These are phyloP conservation scores for Orthonevra nobilis DNA, from an alignment of 2,888 invertebrate species.

Conservation along the genomic window DNA sequence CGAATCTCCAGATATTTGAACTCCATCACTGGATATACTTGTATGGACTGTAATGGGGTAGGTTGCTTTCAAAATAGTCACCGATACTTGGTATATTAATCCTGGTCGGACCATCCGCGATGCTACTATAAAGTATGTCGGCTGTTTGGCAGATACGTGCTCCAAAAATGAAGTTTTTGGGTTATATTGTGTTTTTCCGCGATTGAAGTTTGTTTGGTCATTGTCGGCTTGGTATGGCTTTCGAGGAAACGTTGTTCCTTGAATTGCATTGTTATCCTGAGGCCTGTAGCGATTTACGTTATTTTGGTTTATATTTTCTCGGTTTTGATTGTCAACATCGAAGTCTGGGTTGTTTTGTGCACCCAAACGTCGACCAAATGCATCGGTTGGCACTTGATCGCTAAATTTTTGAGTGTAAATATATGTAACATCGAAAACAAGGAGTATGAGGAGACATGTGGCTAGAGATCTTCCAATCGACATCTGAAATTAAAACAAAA, in stretches of 20 bases:
- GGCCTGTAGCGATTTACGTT: slow-evolving; percentile 26
- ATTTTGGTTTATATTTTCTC: slow-evolving; percentile 1
- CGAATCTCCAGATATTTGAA: slow-evolving; percentile 91
- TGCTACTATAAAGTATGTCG: slow-evolving; percentile 94
- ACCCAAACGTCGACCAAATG: slow-evolving; percentile 19
- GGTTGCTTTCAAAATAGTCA: slow-evolving; percentile 89
- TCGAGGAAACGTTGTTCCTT: slow-evolving; percentile 9
- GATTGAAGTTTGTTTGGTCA: slow-evolving; percentile 72
- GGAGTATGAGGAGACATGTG: slow-evolving; percentile 11
- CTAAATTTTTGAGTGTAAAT: slow-evolving; percentile 25
- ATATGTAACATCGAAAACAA: slow-evolving; percentile 17
- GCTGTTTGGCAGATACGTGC: slow-evolving; percentile 75
- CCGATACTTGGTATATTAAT: slow-evolving; percentile 93
- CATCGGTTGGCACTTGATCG: slow-evolving; percentile 40
- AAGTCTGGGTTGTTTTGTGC: slow-evolving; percentile 14
- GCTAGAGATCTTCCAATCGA: neutral
- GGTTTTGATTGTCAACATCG: slow-evolving; percentile 33
- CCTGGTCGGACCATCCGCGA: slow-evolving; percentile 95
- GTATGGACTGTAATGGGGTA: slow-evolving; percentile 92
- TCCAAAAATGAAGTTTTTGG: slow-evolving; percentile 75
- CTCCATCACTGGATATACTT: slow-evolving; percentile 93
- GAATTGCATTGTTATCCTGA: slow-evolving; percentile 13
- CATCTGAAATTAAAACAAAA: slow-evolving; percentile 52
- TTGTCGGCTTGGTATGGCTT: slow-evolving; percentile 61
- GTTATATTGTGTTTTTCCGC: slow-evolving; percentile 76